phyloP scores from a whole-genome alignment of 2,888 invertebrate species.

The Acanthosepion esculentum region DNA sequence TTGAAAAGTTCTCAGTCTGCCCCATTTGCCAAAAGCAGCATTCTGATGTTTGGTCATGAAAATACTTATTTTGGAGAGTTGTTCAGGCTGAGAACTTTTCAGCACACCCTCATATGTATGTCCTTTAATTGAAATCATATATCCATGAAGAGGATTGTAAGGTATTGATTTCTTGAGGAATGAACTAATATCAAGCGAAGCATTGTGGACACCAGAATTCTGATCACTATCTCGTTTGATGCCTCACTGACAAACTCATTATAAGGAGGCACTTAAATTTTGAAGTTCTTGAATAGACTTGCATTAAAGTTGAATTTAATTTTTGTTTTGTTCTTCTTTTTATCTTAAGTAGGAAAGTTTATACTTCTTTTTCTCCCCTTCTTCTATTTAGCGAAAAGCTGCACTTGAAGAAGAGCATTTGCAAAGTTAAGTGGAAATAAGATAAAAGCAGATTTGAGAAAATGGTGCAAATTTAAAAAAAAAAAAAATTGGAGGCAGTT shows the following conservation, averaged over 20 bases:
- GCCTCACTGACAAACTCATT: not conserved
- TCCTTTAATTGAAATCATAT: not conserved
- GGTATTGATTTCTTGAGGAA: not conserved
- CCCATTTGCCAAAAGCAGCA: too few species aligned
- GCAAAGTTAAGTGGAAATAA: not conserved
- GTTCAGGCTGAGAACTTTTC: too few species aligned
- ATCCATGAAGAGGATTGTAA: not conserved
- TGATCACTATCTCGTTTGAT: not conserved
- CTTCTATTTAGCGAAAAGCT: not conserved
- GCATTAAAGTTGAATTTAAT: not conserved
- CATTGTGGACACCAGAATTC: not conserved
- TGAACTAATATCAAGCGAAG: not conserved
- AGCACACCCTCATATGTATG: not conserved
- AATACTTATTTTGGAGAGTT: too few species aligned
- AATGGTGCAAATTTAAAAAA: not conserved
- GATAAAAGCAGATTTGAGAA: not conserved
- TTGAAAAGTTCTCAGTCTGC: too few species aligned
- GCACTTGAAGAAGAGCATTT: not conserved
- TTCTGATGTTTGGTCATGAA: too few species aligned
- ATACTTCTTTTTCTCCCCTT: not conserved
- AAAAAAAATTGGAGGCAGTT: not conserved
- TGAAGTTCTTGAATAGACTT: not conserved
- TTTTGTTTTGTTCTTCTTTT: not conserved
- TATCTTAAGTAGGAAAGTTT: not conserved
- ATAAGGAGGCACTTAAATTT: conserved; percentile 5